These are phyloP conservation scores for Pardosa pseudoannulata DNA, from an alignment of 2,888 invertebrate species.

Conservation along the genomic window DNA sequence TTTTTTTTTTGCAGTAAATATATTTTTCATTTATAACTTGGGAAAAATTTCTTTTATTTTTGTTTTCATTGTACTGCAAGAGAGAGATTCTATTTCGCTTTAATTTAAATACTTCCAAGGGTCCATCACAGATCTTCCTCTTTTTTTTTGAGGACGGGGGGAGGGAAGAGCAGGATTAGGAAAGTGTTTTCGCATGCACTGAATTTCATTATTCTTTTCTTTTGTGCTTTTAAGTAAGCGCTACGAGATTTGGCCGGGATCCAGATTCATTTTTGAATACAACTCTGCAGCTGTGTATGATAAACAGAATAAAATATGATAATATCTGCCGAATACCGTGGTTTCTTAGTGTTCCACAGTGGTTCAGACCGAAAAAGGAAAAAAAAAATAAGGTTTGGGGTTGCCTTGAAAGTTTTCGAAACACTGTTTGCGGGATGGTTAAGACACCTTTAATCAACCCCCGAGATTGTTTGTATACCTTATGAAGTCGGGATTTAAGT, in stretches of 20 bases:
- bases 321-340: not conserved
- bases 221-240: constrained; percentile 18
- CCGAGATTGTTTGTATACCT: too few relatives aligned
- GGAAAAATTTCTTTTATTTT: not conserved
- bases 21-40: constrained; percentile 28
- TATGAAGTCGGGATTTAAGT: too few relatives aligned
- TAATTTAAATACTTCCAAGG: constrained; percentile 55
- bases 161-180: too few relatives aligned
- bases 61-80: constrained; percentile 9
- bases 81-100: constrained; percentile 23
- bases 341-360: not conserved
- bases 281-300: constrained; percentile 52
- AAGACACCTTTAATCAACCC: too few relatives aligned
- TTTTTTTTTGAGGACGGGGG: too few relatives aligned
- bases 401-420: too few relatives aligned
- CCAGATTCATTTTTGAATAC: constrained; percentile 45
- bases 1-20: constrained; percentile 20
- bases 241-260: constrained; percentile 4
- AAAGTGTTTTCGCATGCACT: constrained; percentile 34
- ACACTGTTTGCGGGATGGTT: too few relatives aligned
- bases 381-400: too few relatives aligned
- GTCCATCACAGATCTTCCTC: not conserved
- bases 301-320: constrained; percentile 42
- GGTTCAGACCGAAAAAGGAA: too few relatives aligned
- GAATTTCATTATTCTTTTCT: constrained; percentile 21